Conservation (phyloP, 2,113 vertebrate genomes). For the Eubucco bourcierii region DNA sequence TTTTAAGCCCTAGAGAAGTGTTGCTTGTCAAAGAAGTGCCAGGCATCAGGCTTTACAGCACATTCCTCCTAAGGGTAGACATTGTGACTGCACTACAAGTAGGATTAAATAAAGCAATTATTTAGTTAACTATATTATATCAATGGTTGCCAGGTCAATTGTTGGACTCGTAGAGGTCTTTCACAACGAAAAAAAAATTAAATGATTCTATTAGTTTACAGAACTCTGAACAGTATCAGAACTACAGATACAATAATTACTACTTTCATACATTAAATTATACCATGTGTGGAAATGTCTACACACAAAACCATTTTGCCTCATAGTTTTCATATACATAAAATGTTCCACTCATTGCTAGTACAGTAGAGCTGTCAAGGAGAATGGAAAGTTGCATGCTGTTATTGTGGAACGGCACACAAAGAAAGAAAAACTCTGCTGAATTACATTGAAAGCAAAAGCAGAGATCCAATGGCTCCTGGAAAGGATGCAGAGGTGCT, state of each 20-base stretch:
- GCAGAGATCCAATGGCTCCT: not conserved
- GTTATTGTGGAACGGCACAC: not conserved
- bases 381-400: not conserved
- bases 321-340: not conserved
- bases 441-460: not conserved
- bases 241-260: slow-evolving; percentile 19
- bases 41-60: not conserved
- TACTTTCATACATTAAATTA: not conserved
- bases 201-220: not conserved
- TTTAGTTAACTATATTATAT: slow-evolving; percentile 18
- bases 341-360: not conserved
- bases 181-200: no score
- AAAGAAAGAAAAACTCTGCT: not conserved
- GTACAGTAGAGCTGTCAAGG: not conserved
- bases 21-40: not conserved
- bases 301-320: not conserved
- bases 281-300: not conserved
- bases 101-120: slow-evolving; percentile 17
- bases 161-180: no score
- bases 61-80: not conserved
- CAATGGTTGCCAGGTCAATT: no score
- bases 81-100: not conserved
- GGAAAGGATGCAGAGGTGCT: not conserved
- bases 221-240: not conserved
- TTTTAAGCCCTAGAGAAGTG: not conserved